Evolutionary conservation across 2,797 vertebrate genomes (phyloP).

Genomic region (Hylomyscus alleni): DNA sequence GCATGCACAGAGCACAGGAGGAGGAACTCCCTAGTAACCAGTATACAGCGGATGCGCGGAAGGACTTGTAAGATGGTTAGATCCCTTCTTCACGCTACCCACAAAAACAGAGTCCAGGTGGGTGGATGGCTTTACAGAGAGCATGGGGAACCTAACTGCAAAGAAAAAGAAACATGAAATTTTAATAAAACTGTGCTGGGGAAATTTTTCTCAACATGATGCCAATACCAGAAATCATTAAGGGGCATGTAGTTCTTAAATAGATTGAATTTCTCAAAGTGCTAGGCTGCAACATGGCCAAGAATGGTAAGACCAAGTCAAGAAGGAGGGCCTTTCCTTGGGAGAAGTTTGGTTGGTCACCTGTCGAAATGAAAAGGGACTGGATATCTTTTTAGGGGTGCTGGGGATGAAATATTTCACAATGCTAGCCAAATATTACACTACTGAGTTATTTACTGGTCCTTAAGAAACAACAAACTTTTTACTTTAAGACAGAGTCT

Average conservation of each 20-base stretch:
- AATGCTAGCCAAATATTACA: neutral
- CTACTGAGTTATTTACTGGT: neutral
- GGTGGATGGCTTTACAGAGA: too few species aligned
- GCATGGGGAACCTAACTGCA: too few species aligned
- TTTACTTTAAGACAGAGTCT: neutral
- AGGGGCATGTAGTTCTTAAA: rapidly evolving
- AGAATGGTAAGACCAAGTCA: neutral
- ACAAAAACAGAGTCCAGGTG: too few species aligned
- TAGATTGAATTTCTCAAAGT: neutral
- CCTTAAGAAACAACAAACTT: neutral
- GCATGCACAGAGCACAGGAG: rapidly evolving
- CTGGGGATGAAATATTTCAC: neutral
- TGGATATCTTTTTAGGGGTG: neutral
- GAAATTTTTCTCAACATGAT: neutral
- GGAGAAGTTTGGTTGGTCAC: neutral
- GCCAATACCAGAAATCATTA: neutral
- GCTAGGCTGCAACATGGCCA: neutral
- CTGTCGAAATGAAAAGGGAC: neutral
- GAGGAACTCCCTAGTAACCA: rapidly evolving
- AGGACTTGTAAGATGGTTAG: neutral
- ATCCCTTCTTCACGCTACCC: conserved; percentile 50
- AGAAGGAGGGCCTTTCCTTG: neutral
- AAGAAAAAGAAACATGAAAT: neutral
- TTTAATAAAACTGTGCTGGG: neutral
- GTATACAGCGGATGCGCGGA: neutral